Percentiles rank a stretch among this genome's conserved stretches.
Evolutionary conservation across 2,113 vertebrate genomes (phyloP).

Genomic region (Tenrec ecaudatus): DNA sequence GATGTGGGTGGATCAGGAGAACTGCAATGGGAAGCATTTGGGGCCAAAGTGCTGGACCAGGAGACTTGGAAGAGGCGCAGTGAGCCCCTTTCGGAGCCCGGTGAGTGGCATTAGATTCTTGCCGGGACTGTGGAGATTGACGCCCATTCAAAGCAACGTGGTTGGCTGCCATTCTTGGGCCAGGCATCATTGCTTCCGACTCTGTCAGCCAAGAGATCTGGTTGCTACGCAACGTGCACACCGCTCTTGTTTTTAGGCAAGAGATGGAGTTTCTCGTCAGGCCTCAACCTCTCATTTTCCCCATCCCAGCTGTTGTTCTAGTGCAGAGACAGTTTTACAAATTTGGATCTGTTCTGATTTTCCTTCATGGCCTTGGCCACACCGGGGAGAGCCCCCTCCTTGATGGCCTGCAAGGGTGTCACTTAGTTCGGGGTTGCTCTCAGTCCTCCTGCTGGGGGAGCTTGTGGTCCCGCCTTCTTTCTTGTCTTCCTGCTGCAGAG

Average conservation of each 20-base stretch:
- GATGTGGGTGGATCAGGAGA: not conserved
- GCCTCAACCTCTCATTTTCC: not conserved
- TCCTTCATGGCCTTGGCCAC: too few relatives aligned
- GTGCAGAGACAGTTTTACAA: not conserved
- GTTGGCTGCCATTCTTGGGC: not conserved
- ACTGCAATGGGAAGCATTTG: not conserved
- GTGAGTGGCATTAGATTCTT: not conserved
- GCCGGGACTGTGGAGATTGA: not conserved
- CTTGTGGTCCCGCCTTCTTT: not conserved
- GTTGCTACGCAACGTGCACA: not conserved
- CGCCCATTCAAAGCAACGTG: not conserved
- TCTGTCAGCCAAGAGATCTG: not conserved
- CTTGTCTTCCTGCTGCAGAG: conserved; percentile 17
- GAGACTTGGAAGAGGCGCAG: not conserved
- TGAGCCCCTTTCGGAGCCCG: not conserved
- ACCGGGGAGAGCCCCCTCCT: not conserved
- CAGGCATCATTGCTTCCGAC: not conserved
- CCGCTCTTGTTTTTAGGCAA: not conserved
- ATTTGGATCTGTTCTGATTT: not conserved
- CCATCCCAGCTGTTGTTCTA: not conserved
- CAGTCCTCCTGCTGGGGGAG: conserved; percentile 17
- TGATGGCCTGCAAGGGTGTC: conserved; percentile 54
- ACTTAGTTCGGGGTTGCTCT: not conserved
- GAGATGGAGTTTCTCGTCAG: not conserved
- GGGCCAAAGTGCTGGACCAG: not conserved